Conservation (phyloP, 2,797 vertebrate genomes). For the Macropus fuliginosus region DNA sequence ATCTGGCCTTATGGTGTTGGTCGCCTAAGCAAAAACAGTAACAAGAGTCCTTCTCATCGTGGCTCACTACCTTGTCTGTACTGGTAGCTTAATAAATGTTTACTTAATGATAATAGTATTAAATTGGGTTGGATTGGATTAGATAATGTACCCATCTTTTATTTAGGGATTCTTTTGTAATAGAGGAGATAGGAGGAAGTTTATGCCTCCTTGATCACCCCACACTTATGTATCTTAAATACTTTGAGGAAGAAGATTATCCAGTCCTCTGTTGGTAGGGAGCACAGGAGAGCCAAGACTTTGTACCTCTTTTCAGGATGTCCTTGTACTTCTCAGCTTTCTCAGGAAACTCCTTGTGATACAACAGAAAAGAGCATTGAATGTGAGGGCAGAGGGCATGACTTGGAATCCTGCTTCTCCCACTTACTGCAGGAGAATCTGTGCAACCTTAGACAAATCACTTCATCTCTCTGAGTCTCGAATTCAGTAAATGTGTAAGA, state of each 20-base stretch:
- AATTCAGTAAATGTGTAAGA: neutral
- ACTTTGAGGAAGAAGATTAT: neutral
- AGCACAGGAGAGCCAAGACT: neutral
- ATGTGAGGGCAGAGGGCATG: neutral
- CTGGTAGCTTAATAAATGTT: neutral
- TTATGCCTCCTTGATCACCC: neutral
- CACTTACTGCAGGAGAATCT: neutral
- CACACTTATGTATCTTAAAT: neutral
- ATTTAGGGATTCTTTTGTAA: neutral
- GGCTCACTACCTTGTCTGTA: neutral
- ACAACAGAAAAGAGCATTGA: neutral
- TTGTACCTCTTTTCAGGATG: neutral
- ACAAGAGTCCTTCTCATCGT: neutral
- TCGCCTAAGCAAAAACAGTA: neutral
- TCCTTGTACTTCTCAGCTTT: neutral
- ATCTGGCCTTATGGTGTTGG: neutral
- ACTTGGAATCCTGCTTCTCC: neutral
- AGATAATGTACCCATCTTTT: neutral
- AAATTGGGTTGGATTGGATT: neutral
- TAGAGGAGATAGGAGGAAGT: neutral
- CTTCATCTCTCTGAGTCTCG: neutral
- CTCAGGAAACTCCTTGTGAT: neutral
- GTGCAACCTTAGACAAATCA: neutral
- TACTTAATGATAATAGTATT: neutral
- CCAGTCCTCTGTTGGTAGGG: neutral